phyloP scores from a whole-genome alignment of 2,113 vertebrate species.

The Mus musculus region DNA sequence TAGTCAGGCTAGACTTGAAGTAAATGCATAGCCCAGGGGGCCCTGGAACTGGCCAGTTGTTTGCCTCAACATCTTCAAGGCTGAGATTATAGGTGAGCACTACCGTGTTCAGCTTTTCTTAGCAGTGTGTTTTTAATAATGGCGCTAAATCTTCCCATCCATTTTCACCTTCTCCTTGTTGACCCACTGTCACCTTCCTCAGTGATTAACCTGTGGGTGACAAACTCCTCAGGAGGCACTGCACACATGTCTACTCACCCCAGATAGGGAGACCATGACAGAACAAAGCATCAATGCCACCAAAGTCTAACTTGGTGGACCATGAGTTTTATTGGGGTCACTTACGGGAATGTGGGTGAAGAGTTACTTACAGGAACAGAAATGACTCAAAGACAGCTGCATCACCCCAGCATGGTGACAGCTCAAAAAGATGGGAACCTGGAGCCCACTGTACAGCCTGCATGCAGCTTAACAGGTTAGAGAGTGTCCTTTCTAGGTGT shows the following conservation, averaged over 20 bases:
- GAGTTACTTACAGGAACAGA: not conserved
- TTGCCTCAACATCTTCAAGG: not conserved
- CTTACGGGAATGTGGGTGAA: not conserved
- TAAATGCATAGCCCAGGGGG: not conserved
- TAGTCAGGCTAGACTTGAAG: not conserved
- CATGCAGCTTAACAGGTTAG: not conserved
- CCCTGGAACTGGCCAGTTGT: not conserved
- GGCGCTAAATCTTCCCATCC: not conserved
- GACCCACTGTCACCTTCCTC: conserved; percentile 13
- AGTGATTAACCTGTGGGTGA: not conserved
- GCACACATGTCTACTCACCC: not conserved
- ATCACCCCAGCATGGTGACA: not conserved
- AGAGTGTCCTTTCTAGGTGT: not conserved
- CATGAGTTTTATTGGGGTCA: not conserved
- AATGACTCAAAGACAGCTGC: not conserved
- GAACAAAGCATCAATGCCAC: not conserved
- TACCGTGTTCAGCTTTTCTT: not conserved
- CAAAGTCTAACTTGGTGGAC: not conserved
- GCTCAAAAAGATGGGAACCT: not conserved
- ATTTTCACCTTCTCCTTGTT: conserved; percentile 17
- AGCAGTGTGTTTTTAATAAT: not conserved
- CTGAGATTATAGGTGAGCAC: not conserved
- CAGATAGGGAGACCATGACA: not conserved
- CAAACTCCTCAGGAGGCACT: not conserved
- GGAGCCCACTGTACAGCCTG: not conserved